Evolutionary conservation across 1,140 invertebrate genomes (phyloP), one percentile per base, ranked within the genome.

Genomic region (Acromyrmex charruanus): DNA sequence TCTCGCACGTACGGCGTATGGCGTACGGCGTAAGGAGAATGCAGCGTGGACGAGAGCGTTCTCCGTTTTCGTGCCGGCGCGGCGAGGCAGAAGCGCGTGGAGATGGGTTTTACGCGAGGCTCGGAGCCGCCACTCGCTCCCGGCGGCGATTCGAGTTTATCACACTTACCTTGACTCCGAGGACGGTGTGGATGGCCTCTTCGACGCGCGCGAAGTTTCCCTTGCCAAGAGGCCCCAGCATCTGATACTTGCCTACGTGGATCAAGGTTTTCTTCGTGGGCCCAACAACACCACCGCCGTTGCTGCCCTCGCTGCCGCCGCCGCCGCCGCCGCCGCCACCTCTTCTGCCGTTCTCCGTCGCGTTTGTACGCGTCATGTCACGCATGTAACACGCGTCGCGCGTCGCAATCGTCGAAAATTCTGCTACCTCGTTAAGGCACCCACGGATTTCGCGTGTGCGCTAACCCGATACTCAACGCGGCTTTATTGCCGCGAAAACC

Each of bases 181-280:
- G 95, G 59, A 96, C 91, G 49, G 94, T 95, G 91, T 96, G 96
- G 21, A 96, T 95, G 9, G 96, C 96, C 90, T 96, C 96, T 86
- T 96, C 95, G 51, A 96, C 96, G 79, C 94, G 94, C 25, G 96
- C 96, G 89, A 96, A 97, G 90, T 96, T 96, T 53, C 96, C 96
- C 91, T 96, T 96, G 21, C 96, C 96, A 9, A 97, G 92, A 31
- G 96, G 93, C 86, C 94, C 95, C 51, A 95, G 96, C 94, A 96
- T 96, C 86, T 95, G 91, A 91, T 97, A 97, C 87, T 96, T 96
- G 61, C 96, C 96, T 53, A 96, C 91, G 86, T 86, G 90, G 61
- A 93, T 82, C 77, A 95, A 74, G 77, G 93, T 61, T 92, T 79
- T 90, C 80, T 71, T 88, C 80, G 69, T 55, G 68, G 39, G 35